These are phyloP conservation scores for Muscina levida DNA, from an alignment of 2,888 invertebrate genomes.

Conservation along the genomic window DNA sequence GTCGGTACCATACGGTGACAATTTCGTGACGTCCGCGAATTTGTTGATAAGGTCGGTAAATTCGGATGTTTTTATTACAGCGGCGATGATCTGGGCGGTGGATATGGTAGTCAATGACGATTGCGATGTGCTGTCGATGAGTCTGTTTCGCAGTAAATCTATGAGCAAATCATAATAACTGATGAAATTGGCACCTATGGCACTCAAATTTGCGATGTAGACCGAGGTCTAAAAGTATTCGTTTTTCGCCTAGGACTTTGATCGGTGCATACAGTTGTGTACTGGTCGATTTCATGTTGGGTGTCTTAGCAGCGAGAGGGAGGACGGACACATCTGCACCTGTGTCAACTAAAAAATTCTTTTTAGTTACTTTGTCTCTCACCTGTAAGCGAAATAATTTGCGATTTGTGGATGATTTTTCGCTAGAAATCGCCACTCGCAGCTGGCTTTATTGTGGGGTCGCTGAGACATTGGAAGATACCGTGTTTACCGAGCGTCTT, in stretches of 20 bases:
- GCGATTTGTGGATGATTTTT: slow-evolving; percentile 7
- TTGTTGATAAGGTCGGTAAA: neutral
- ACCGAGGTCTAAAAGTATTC: slow-evolving; percentile 22
- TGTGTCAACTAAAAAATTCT: slow-evolving; percentile 25
- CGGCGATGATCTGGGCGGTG: neutral
- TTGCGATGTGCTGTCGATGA: slow-evolving; percentile 7
- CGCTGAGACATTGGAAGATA: neutral
- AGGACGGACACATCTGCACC: slow-evolving; percentile 21
- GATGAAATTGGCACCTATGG: slow-evolving; percentile 29
- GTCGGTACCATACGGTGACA: neutral
- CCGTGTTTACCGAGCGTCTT: neutral
- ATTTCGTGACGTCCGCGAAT: neutral
- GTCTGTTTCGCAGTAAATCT: slow-evolving; percentile 18
- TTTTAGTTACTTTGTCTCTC: neutral
- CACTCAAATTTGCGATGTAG: slow-evolving; percentile 22
- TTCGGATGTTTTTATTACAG: neutral
- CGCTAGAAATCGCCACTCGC: neutral
- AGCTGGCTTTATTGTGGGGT: neutral
- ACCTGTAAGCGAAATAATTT: slow-evolving; percentile 23
- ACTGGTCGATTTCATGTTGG: slow-evolving; percentile 1
- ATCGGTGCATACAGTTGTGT: slow-evolving; percentile 18
- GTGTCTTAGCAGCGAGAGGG: neutral
- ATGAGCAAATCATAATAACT: neutral
- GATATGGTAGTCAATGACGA: neutral
- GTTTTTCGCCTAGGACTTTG: slow-evolving; percentile 25